Conservation (phyloP, 2,113 vertebrate genomes). For the Mastomys natalensis region DNA sequence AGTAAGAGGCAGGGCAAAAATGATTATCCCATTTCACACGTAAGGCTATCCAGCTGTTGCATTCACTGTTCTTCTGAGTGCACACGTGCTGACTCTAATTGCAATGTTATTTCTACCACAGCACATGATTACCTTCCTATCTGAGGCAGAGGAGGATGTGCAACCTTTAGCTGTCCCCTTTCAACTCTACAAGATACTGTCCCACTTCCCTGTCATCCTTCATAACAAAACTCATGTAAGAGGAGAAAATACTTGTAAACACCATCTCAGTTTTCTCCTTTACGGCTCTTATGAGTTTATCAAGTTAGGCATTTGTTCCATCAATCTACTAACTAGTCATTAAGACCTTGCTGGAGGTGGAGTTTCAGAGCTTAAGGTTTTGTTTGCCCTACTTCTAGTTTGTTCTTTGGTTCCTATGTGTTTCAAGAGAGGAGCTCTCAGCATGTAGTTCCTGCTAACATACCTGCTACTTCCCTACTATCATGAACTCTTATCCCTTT, state of each 20-base stretch:
- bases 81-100: background rate
- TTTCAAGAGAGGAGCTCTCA: background rate
- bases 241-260: slow-evolving; percentile 5
- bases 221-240: slow-evolving; percentile 1
- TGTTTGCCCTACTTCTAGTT: background rate
- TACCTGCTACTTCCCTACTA: background rate
- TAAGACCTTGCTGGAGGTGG: background rate
- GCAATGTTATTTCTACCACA: background rate
- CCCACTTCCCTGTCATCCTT: slow-evolving; percentile 48
- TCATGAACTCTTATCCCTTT: background rate
- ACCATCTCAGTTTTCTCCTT: background rate
- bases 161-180: background rate
- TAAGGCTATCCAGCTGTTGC: background rate
- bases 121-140: background rate
- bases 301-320: background rate
- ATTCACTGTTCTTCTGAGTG: background rate
- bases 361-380: background rate
- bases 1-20: background rate
- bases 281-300: background rate
- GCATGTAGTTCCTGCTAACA: background rate
- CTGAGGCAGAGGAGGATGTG: background rate
- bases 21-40: slow-evolving; percentile 28
- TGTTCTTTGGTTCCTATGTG: background rate
- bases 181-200: background rate
- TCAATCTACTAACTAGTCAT: background rate